Evolutionary conservation across 2,113 vertebrate species (phyloP).

Genomic region (Myiagra hebetior): DNA sequence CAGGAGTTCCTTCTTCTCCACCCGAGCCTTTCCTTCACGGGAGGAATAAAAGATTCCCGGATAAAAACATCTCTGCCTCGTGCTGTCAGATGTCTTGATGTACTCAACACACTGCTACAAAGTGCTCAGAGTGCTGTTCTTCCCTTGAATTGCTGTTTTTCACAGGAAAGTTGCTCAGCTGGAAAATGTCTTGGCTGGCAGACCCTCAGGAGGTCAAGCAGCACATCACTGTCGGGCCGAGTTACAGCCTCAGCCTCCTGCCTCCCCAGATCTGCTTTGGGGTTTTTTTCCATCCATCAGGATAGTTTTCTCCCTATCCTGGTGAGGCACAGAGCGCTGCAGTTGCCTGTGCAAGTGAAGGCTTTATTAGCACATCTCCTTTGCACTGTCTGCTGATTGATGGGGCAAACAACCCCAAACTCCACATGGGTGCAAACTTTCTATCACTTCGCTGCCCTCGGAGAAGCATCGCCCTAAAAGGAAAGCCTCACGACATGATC

Average conservation of each 20-base stretch:
- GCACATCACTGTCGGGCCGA: not conserved
- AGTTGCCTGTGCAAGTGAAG: not conserved
- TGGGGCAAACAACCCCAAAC: not conserved
- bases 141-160: not conserved
- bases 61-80: not conserved
- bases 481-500: not conserved
- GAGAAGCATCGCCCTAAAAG: not conserved
- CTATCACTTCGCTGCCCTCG: not conserved
- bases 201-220: not conserved
- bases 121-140: not conserved
- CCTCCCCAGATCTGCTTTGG: not conserved
- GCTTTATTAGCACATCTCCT: not conserved
- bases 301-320: not conserved
- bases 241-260: not conserved
- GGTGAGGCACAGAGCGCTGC: not conserved
- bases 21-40: accelerated
- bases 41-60: not conserved
- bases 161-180: not conserved
- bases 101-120: not conserved
- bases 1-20: not conserved
- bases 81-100: not conserved
- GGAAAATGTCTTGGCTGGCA: not conserved
- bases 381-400: not conserved
- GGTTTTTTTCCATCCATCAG: not conserved
- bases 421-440: not conserved